A percentile compares a stretch with the other conserved stretches of the same genome.
These are phyloP conservation scores for Caenorhabditis sp. DNA, from an alignment of 2,888 invertebrate genomes.

Conservation along the genomic window DNA sequence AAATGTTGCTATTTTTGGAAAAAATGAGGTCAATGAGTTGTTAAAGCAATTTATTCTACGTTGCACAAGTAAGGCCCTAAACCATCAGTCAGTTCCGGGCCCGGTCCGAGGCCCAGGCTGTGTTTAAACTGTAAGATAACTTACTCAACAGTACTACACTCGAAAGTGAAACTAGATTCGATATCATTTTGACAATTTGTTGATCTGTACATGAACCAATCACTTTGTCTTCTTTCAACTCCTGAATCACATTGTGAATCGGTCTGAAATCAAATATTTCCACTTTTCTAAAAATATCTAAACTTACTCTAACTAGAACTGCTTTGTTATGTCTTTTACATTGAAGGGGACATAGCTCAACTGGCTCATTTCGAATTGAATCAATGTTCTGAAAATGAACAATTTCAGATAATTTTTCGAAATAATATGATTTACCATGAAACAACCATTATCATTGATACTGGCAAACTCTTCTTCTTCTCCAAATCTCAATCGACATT, in stretches of 20 bases:
- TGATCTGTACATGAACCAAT: conserved; percentile 41
- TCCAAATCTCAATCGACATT: conserved; percentile 32
- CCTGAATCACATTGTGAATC: conserved; percentile 25
- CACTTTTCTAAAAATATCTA: conserved; percentile 5
- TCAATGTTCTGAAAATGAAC: conserved; percentile 37
- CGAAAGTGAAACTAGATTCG: conserved; percentile 25
- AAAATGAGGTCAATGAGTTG: no score
- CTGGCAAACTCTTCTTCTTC: conserved; percentile 20
- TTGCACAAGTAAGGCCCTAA: no score
- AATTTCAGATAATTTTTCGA: no score
- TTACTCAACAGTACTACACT: conserved; percentile 20
- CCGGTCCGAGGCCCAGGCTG: no score
- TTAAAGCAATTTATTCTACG: no score
- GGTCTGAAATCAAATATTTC: conserved; percentile 9
- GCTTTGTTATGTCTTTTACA: conserved; percentile 27
- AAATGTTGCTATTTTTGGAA: no score
- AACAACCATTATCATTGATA: conserved; percentile 38
- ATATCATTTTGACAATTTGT: conserved; percentile 17
- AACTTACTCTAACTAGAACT: background rate
- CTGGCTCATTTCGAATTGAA: conserved; percentile 10
- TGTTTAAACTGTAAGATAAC: no score
- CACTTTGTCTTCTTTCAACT: conserved; percentile 35
- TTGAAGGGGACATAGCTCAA: conserved; percentile 34
- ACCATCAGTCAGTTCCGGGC: no score
- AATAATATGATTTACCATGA: conserved; percentile 13